phyloP scores from a whole-genome alignment of 2,888 invertebrate species.

The Zeuzera pyrina region DNA sequence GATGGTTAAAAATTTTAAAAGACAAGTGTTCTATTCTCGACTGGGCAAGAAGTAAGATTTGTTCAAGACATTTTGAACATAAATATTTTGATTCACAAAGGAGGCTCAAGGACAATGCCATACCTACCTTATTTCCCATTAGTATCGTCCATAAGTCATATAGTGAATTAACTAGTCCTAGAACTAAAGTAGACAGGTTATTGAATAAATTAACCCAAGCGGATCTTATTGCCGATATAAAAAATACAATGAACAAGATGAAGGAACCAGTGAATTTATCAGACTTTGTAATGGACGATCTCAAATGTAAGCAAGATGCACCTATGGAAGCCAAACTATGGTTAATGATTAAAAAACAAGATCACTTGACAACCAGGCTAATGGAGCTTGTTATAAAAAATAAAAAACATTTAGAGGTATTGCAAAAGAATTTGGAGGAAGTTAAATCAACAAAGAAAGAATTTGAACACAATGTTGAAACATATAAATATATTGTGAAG shows the following conservation, averaged over 20 bases:
- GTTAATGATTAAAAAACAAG: slow-evolving; percentile 57
- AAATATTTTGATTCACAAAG: slow-evolving; percentile 46
- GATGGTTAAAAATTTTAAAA: slow-evolving; percentile 46
- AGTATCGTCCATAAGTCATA: neutral
- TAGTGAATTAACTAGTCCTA: slow-evolving; percentile 6
- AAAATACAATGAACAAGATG: slow-evolving; percentile 29
- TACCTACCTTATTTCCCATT: slow-evolving; percentile 46
- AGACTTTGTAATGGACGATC: slow-evolving; percentile 38
- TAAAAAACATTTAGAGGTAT: slow-evolving; percentile 42
- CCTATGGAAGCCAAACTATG: slow-evolving; percentile 45
- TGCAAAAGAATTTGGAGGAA: slow-evolving; percentile 41
- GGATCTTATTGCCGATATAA: slow-evolving; percentile 44
- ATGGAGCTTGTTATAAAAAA: slow-evolving; percentile 40
- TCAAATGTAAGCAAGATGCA: slow-evolving; percentile 37
- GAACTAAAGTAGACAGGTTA: slow-evolving; percentile 33
- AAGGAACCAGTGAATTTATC: slow-evolving; percentile 45
- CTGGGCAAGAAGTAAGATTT: slow-evolving; percentile 50
- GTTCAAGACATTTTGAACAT: slow-evolving; percentile 54
- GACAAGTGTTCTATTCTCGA: slow-evolving; percentile 44
- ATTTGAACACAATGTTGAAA: slow-evolving; percentile 43
- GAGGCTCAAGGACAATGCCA: slow-evolving; percentile 41
- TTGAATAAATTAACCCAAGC: slow-evolving; percentile 38
- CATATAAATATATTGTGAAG: slow-evolving; percentile 53
- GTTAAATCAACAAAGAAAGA: slow-evolving; percentile 32
- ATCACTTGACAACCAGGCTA: slow-evolving; percentile 44